Evolutionary conservation across 2,797 vertebrate genomes (phyloP).

Genomic region (Diplodus puntazzo): DNA sequence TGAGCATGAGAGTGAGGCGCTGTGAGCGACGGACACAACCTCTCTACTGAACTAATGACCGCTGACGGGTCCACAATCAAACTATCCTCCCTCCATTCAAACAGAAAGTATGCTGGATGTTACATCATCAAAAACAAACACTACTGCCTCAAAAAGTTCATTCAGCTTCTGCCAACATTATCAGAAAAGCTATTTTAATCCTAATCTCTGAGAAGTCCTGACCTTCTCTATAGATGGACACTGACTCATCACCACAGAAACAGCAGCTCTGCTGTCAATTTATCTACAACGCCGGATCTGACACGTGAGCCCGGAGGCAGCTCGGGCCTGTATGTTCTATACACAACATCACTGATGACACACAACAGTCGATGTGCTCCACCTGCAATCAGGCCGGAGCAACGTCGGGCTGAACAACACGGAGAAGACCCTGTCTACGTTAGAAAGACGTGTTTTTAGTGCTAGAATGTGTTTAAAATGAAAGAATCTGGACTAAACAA

Average conservation of each 20-base stretch:
- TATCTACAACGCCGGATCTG: constrained; percentile 42
- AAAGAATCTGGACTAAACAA: neutral
- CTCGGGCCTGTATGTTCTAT: constrained; percentile 33
- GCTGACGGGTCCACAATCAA: constrained; percentile 7
- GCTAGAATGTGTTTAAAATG: constrained; percentile 7
- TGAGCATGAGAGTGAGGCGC: neutral
- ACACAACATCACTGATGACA: constrained; percentile 37
- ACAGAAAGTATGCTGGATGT: neutral
- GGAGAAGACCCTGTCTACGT: neutral
- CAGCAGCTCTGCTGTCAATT: constrained; percentile 51
- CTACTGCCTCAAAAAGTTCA: neutral
- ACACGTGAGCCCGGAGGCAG: constrained; percentile 54
- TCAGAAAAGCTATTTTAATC: neutral
- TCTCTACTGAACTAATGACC: neutral
- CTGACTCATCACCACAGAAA: constrained; percentile 57
- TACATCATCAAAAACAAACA: constrained; percentile 6
- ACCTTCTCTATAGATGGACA: constrained; percentile 44
- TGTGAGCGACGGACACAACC: neutral
- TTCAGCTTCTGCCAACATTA: constrained; percentile 13
- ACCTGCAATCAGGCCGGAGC: constrained; percentile 21
- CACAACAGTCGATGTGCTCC: constrained; percentile 16
- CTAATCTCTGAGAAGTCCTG: constrained; percentile 1
- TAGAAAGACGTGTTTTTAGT: neutral
- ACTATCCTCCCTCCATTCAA: constrained; percentile 1
- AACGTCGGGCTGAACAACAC: constrained; percentile 6